phyloP scores from a whole-genome alignment of 1,140 invertebrate species.

The Cydia strobilella region DNA sequence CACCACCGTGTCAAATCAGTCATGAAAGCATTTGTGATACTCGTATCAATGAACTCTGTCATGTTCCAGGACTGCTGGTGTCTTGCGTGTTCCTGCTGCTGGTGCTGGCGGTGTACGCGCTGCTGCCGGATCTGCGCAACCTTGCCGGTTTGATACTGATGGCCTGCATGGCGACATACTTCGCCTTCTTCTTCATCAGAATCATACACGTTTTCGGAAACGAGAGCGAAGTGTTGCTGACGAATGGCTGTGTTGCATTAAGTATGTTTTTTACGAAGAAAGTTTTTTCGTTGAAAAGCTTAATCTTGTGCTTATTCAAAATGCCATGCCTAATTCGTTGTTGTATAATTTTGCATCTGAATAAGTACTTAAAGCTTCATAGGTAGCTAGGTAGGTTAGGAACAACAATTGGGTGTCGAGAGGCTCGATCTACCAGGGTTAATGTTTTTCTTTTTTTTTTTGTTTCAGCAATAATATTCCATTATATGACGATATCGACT shows the following conservation, averaged over 20 bases:
- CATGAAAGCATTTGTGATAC: neutral
- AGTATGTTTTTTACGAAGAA: neutral
- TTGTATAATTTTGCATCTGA: too few species aligned
- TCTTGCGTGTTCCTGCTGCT: neutral
- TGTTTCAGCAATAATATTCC: constrained; percentile 76
- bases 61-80: neutral
- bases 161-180: neutral
- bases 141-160: neutral
- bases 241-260: neutral
- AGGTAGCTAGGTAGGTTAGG: too few species aligned
- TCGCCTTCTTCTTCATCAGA: constrained; percentile 8
- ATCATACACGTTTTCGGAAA: neutral
- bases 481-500: constrained; percentile 82
- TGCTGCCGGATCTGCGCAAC: neutral
- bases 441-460: neutral
- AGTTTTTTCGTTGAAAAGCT: too few species aligned
- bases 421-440: too few species aligned
- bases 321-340: too few species aligned
- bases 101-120: neutral
- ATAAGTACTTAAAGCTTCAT: too few species aligned
- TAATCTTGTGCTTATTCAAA: too few species aligned
- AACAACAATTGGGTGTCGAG: too few species aligned
- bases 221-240: neutral
- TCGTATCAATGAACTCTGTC: neutral
- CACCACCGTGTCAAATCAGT: too few species aligned